Conservation (phyloP, 2,888 invertebrate genomes). For the Celastrina argiolus region DNA sequence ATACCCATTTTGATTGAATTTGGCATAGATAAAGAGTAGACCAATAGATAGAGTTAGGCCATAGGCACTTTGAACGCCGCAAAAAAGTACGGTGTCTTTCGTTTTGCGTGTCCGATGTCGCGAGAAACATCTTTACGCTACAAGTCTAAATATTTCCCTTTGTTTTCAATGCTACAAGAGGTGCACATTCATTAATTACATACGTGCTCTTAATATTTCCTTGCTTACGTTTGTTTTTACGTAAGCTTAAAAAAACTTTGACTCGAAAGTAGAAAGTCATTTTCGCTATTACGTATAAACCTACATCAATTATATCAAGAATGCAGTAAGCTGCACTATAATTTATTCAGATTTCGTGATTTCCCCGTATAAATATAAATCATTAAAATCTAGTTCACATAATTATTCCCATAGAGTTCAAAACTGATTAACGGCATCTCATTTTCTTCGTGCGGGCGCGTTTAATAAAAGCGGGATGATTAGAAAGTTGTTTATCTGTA, state of each 20-base stretch:
- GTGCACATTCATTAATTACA: no score
- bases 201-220: no score
- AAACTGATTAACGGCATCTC: background rate
- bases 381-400: background rate
- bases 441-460: background rate
- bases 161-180: no score
- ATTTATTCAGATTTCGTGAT: background rate
- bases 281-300: background rate
- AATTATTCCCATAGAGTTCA: background rate
- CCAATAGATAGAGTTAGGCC: no score
- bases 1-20: no score
- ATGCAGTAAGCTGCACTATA: constrained; percentile 9
- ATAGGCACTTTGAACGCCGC: no score
- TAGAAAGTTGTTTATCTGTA: constrained; percentile 15
- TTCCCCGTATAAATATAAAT: background rate
- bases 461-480: background rate
- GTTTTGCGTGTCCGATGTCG: no score
- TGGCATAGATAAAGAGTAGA: no score
- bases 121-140: no score
- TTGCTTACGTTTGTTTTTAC: background rate
- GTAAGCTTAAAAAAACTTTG: background rate
- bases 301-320: background rate
- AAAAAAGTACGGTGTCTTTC: no score
- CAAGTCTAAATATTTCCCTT: no score
- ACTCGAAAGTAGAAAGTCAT: background rate